Evolutionary conservation across 1,140 invertebrate species (phyloP).

Genomic region (Drosophila bipectinata): DNA sequence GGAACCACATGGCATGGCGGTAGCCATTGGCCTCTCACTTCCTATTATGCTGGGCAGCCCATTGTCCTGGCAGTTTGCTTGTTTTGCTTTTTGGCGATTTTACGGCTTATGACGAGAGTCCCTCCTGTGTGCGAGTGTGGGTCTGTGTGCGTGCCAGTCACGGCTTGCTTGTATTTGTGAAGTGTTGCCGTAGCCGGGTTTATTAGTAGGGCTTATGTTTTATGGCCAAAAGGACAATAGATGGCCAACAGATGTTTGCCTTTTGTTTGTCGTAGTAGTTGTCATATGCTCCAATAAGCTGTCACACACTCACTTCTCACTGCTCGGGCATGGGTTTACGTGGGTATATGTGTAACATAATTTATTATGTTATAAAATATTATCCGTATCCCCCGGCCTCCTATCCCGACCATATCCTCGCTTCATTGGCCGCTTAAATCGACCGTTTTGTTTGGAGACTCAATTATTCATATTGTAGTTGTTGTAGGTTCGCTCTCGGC

Average conservation of each 20-base stretch:
- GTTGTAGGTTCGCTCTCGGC: conserved; percentile 32
- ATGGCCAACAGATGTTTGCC: conserved; percentile 80
- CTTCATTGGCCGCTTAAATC: conserved; percentile 80
- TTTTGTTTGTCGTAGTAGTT: conserved; percentile 70
- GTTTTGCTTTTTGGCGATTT: conserved; percentile 81
- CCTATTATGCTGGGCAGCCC: conserved; percentile 34
- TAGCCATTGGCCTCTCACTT: conserved; percentile 40
- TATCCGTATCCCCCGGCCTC: conserved; percentile 50
- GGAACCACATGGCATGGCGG: conserved; percentile 58
- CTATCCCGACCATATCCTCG: conserved; percentile 23
- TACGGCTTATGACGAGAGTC: conserved; percentile 71
- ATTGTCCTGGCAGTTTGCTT: conserved; percentile 72
- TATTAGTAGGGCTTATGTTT: conserved; percentile 81
- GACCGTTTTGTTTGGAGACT: conserved; percentile 76
- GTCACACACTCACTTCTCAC: conserved; percentile 49
- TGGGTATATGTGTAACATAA: conserved; percentile 63
- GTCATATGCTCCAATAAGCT: conserved; percentile 81
- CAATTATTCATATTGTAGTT: conserved; percentile 75
- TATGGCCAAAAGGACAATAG: conserved; percentile 79
- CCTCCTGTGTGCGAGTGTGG: conserved; percentile 3
- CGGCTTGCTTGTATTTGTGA: conserved; percentile 43
- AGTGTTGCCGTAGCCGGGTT: conserved; percentile 73
- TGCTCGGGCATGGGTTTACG: background rate
- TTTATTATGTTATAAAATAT: conserved; percentile 83
- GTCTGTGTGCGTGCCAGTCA: conserved; percentile 8